phyloP scores from a whole-genome alignment of 2,888 invertebrate genomes.

The Tricholauxania praeusta region DNA sequence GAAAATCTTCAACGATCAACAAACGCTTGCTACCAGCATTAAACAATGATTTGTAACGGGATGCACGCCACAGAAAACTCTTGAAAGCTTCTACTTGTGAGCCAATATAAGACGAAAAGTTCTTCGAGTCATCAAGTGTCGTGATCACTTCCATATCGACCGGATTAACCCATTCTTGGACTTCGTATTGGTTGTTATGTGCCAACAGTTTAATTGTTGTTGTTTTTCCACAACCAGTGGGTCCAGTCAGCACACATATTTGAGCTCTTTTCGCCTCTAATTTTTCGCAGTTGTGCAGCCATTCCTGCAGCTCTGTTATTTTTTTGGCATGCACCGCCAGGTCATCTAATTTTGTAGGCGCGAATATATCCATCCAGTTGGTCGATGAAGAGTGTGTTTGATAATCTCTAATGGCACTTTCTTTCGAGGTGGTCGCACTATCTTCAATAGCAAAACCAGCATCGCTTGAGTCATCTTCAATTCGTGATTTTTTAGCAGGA shows the following conservation, averaged over 20 bases:
- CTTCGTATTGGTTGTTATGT: conserved; percentile 69
- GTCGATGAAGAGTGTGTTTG: not conserved
- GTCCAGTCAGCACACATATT: conserved; percentile 82
- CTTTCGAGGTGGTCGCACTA: not conserved
- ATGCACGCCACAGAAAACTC: conserved; percentile 82
- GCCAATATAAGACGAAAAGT: conserved; percentile 57
- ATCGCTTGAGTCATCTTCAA: conserved; percentile 2
- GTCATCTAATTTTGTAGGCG: conserved; percentile 73
- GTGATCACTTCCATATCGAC: conserved; percentile 74
- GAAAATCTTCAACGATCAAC: conserved; percentile 84
- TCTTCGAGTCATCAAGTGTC: conserved; percentile 54
- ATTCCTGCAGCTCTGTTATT: conserved; percentile 77
- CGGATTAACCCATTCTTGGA: conserved; percentile 87
- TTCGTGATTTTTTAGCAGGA: conserved; percentile 30
- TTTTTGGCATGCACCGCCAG: conserved; percentile 83
- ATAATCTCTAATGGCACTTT: not conserved
- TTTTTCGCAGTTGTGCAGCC: conserved; percentile 70
- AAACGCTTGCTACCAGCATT: conserved; percentile 69
- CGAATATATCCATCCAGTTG: conserved; percentile 75
- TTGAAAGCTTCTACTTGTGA: conserved; percentile 79
- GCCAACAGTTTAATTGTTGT: conserved; percentile 78
- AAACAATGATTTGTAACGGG: conserved; percentile 74
- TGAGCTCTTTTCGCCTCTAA: conserved; percentile 54
- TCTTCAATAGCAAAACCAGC: conserved; percentile 42
- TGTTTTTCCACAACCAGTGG: conserved; percentile 89